Evolutionary conservation across 2,888 invertebrate species (phyloP).

Genomic region (Drosophila stalkeri): DNA sequence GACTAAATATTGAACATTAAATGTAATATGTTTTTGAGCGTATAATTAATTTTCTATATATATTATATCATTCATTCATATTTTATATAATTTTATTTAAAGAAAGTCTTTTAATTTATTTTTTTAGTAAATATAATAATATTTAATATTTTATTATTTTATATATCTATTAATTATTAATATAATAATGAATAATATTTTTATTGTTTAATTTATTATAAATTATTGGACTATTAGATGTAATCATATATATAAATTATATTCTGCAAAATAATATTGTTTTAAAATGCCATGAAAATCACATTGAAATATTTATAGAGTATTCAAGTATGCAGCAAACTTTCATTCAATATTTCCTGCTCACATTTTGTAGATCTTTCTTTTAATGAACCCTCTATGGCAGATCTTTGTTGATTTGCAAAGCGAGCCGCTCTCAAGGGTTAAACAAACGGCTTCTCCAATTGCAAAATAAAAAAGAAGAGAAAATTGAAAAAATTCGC

Average conservation of each 20-base stretch:
- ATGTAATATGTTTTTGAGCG: too few species aligned
- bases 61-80: too few species aligned
- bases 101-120: too few species aligned
- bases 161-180: too few species aligned
- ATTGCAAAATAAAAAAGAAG: conserved; percentile 53
- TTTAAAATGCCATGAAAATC: neutral
- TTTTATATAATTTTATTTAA: too few species aligned
- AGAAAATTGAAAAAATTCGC: conserved; percentile 49
- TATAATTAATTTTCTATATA: too few species aligned
- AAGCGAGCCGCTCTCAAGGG: conserved; percentile 59
- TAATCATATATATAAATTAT: neutral
- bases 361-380: conserved; percentile 31
- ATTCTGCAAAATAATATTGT: neutral
- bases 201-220: too few species aligned
- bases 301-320: neutral
- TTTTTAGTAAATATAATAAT: too few species aligned
- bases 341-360: neutral
- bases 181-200: too few species aligned
- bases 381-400: conserved; percentile 63
- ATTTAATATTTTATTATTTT: too few species aligned
- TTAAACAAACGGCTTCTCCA: conserved; percentile 59
- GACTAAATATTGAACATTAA: too few species aligned
- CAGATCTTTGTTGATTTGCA: conserved; percentile 38
- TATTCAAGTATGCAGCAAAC: neutral
- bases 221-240: too few species aligned